Evolutionary conservation across 2,888 invertebrate species (phyloP).

Genomic region (Leptopterna dolabrata): DNA sequence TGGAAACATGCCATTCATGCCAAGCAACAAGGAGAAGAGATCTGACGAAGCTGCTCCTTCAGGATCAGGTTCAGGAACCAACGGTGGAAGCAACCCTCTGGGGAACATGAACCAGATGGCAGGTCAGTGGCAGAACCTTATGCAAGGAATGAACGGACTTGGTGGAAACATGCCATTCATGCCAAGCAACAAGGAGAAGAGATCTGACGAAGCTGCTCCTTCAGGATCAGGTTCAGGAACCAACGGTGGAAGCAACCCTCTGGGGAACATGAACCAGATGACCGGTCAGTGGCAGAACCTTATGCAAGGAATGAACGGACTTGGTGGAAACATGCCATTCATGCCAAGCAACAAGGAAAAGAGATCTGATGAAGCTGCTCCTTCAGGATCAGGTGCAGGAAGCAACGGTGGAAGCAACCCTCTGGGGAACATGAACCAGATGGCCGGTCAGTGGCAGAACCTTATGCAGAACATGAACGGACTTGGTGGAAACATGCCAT

Average conservation of each 20-base stretch:
- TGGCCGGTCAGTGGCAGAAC: constrained; percentile 2
- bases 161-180: constrained; percentile 22
- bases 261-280: neutral
- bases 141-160: constrained; percentile 18
- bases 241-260: neutral
- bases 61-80: neutral
- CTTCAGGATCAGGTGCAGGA: neutral
- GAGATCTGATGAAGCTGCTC: neutral
- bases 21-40: neutral
- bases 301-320: neutral
- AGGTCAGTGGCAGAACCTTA: neutral
- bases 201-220: neutral
- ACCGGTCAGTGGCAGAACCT: constrained; percentile 18
- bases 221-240: neutral
- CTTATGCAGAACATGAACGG: neutral
- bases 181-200: neutral
- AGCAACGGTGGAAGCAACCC: neutral
- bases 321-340: constrained; percentile 39
- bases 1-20: constrained; percentile 35
- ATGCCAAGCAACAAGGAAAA: constrained; percentile 1
- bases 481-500: constrained; percentile 31
- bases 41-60: neutral
- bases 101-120: neutral
- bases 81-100: neutral
- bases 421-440: neutral